Conservation (phyloP, 1,140 invertebrate species). For the Drepana arcuata region DNA sequence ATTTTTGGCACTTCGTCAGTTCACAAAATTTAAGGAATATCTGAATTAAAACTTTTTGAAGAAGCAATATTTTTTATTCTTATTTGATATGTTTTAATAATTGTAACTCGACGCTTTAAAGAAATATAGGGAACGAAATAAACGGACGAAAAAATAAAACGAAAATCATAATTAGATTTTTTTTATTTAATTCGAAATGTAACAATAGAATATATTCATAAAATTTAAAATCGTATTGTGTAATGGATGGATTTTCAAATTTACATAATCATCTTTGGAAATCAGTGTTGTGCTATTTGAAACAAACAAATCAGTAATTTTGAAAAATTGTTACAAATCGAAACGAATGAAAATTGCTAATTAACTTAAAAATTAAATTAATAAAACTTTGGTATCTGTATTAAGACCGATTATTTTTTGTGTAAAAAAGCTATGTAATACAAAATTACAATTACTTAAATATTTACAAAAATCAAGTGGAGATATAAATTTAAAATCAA, state of each 20-base stretch:
- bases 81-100: constrained; percentile 53
- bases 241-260: constrained; percentile 59
- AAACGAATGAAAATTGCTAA: constrained; percentile 50
- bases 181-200: constrained; percentile 67
- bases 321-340: constrained; percentile 40
- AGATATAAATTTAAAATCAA: constrained; percentile 50
- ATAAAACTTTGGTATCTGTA: constrained; percentile 68
- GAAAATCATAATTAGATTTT: constrained; percentile 52
- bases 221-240: constrained; percentile 59
- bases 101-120: constrained; percentile 16
- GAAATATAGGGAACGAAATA: constrained; percentile 18
- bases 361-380: constrained; percentile 65
- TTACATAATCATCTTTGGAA: constrained; percentile 23
- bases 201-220: constrained; percentile 52
- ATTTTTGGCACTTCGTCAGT: constrained; percentile 1
- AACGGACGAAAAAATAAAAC: constrained; percentile 49
- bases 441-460: constrained; percentile 53
- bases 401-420: constrained; percentile 65
- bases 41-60: constrained; percentile 3
- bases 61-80: constrained; percentile 19
- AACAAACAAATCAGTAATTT: constrained; percentile 13
- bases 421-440: constrained; percentile 53
- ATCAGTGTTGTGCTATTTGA: constrained; percentile 11
- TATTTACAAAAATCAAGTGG: constrained; percentile 54
- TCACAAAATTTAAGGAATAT: neutral